These are phyloP conservation scores for Stratiomys singularior DNA, from an alignment of 2,888 invertebrate genomes.

Conservation along the genomic window DNA sequence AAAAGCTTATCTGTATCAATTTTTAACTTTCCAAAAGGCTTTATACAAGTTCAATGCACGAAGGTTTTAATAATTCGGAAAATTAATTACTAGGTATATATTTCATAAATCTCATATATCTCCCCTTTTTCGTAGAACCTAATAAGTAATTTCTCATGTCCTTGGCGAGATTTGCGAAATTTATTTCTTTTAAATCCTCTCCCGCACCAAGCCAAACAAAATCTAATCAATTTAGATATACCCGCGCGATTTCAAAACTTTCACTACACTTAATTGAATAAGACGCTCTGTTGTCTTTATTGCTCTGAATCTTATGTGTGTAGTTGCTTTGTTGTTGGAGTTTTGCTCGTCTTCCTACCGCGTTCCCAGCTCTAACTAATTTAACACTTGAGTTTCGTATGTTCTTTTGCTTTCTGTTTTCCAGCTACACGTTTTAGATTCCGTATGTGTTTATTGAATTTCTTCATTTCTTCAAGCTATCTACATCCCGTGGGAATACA, in stretches of 20 bases:
- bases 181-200: too few species aligned
- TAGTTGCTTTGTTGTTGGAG: neutral
- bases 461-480: constrained; percentile 28
- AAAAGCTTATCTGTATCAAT: too few species aligned
- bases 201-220: too few species aligned
- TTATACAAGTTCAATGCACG: too few species aligned
- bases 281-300: constrained; percentile 7
- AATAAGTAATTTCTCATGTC: too few species aligned
- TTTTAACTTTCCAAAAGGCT: too few species aligned
- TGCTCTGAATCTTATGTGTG: neutral
- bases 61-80: too few species aligned
- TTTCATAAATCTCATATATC: too few species aligned
- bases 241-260: neutral
- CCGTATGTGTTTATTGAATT: constrained; percentile 40
- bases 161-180: too few species aligned
- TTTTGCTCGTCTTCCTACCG: neutral
- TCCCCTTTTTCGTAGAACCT: too few species aligned
- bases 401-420: neutral
- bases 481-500: neutral
- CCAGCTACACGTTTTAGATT: constrained; percentile 6
- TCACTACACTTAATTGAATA: constrained; percentile 24
- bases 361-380: neutral
- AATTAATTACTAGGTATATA: too few species aligned
- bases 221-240: too few species aligned
- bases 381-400: neutral